These are phyloP conservation scores for Melanophora roralis DNA, from an alignment of 2,888 invertebrate species.

Conservation along the genomic window DNA sequence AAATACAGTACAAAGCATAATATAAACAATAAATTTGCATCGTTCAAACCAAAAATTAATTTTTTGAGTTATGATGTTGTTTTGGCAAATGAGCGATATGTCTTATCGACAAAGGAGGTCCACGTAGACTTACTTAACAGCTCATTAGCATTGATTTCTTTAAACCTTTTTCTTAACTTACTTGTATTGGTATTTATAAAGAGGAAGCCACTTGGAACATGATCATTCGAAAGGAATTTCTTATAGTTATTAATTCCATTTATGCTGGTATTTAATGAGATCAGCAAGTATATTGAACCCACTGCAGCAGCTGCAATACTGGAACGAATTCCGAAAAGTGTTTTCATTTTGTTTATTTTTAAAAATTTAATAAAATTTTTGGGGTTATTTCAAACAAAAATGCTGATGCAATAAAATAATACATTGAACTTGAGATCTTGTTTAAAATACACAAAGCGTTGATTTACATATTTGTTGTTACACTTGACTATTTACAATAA, in stretches of 20 bases:
- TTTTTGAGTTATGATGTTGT: no score
- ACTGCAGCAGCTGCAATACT: neutral
- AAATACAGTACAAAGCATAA: no score
- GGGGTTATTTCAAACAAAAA: neutral
- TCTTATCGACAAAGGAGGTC: no score
- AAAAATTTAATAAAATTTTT: no score
- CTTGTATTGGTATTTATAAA: constrained; percentile 21
- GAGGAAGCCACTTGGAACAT: neutral
- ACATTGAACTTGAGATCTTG: neutral
- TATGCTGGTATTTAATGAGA: constrained; percentile 25
- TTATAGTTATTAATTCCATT: constrained; percentile 1
- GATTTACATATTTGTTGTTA: neutral
- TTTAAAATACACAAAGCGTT: neutral
- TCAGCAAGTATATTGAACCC: neutral
- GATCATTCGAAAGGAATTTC: neutral
- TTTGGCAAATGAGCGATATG: no score
- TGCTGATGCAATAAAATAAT: neutral
- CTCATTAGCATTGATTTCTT: no score
- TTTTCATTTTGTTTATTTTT: no score
- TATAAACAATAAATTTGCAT: no score
- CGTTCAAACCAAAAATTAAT: no score
- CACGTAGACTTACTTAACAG: no score
- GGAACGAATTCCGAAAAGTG: constrained; percentile 20
- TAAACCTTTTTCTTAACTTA: neutral
- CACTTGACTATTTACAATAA: neutral